These are phyloP conservation scores for Deilephila porcellus DNA, from an alignment of 2,888 invertebrate species.

Conservation along the genomic window DNA sequence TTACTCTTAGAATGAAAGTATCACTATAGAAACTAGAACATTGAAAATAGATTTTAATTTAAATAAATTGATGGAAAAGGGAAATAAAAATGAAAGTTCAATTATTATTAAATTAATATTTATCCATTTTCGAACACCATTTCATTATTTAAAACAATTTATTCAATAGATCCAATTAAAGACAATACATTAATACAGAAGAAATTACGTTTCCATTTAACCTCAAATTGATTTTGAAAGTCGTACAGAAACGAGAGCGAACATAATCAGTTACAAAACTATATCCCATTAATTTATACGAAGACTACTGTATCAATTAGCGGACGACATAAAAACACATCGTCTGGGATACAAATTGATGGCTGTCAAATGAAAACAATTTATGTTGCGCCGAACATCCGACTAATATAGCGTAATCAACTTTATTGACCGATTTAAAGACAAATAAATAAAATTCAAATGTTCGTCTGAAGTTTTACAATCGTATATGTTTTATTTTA, in stretches of 20 bases:
- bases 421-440: conserved; percentile 27
- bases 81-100: not conserved
- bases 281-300: conserved; percentile 17
- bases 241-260: not conserved
- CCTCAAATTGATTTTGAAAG: conserved; percentile 9
- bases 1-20: too few relatives aligned
- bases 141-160: not conserved
- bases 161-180: not conserved
- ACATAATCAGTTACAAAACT: not conserved
- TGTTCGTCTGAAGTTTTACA: not conserved
- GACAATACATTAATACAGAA: not conserved
- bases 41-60: too few relatives aligned
- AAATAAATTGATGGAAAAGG: too few relatives aligned
- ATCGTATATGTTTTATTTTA: not conserved
- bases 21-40: too few relatives aligned
- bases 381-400: conserved; percentile 27
- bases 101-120: not conserved
- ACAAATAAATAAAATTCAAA: not conserved
- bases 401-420: conserved; percentile 21
- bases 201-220: not conserved
- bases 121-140: not conserved
- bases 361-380: conserved; percentile 31
- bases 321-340: conserved; percentile 23
- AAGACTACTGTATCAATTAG: conserved; percentile 31
- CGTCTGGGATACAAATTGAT: conserved; percentile 27